These are phyloP conservation scores for Neoniphon sammara DNA, from an alignment of 2,797 vertebrate species.

Conservation along the genomic window DNA sequence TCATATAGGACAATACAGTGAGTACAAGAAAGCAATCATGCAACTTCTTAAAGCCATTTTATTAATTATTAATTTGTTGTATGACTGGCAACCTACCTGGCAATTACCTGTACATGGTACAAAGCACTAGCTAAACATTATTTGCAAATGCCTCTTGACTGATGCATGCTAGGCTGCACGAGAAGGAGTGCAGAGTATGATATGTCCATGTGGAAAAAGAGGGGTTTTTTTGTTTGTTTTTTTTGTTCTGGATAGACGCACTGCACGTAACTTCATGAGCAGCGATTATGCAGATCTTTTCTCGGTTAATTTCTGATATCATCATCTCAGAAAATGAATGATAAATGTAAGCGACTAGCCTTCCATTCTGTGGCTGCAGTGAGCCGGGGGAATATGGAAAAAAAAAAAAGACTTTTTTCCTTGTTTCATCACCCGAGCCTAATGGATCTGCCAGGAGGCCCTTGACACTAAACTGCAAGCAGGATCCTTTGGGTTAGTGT, in stretches of 20 bases:
- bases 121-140: too few relatives aligned
- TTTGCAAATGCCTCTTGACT: too few relatives aligned
- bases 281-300: constrained; percentile 4
- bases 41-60: background rate
- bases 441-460: constrained; percentile 79
- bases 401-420: constrained; percentile 24
- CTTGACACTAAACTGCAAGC: constrained; percentile 54
- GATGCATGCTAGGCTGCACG: too few relatives aligned
- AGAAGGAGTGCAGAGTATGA: background rate
- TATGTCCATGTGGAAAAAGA: background rate
- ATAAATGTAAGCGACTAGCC: constrained; percentile 32
- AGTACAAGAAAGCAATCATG: too few relatives aligned
- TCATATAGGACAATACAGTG: background rate
- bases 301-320: constrained; percentile 27
- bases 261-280: background rate
- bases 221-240: background rate
- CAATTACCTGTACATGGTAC: too few relatives aligned
- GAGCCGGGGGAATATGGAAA: constrained; percentile 41
- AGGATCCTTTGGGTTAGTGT: constrained; percentile 57
- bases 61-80: background rate
- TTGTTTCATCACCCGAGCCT: constrained; percentile 68
- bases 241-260: background rate
- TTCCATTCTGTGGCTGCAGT: constrained; percentile 50
- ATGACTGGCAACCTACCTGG: background rate
- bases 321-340: constrained; percentile 46